Evolutionary conservation across 2,888 invertebrate species (phyloP), one percentile per base, ranked within the genome.

Genomic region (Drosophila maculinotata): DNA sequence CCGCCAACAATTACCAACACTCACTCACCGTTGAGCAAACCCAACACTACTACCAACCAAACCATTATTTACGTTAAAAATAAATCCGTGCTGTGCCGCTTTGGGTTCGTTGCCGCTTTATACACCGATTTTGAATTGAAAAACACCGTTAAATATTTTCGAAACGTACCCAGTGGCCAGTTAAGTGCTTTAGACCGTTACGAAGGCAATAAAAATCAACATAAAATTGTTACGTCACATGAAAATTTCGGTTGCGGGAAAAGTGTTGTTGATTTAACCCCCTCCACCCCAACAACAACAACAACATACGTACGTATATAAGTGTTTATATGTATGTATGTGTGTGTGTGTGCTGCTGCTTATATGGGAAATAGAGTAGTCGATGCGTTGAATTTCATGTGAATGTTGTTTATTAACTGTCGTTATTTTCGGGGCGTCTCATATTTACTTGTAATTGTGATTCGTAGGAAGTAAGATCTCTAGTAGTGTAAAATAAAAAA

Each of bases 381-480:
- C 73, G 57, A 45, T 60, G 72, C 52, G 36, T 73, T 23, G 26
- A 57, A 69, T 35, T 64, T 73, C 64, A 56, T 41, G 6, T 68
- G 41, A 35, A 8, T 53, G 28, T 52, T 52, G n/a, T n/a, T n/a
- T n/a, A n/a, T n/a, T 25, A 69, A 57, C 42, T 64, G 64, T 73
- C 57, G 57, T 60, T 45, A 58, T 69, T 64, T 69, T 60, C n/a
- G 36, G 45, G 7, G 15, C n/a, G 14, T 59, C 60, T 39, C 31
- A 69, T 60, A 69, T 63, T 81, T 81, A 81, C 79, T 81, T 84
- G 70, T 79, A 81, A 79, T 79, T 81, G 84, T 81, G 84, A 81
- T 84, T 81, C 66, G 74, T 81, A 84, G 81, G 79, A 69, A 81
- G 79, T 84, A 81, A 81, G 81, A 79, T 84, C 81, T 81, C 79